These are phyloP conservation scores for Montipora foliosa DNA, from an alignment of 64 coral and sea anemone genomes.

Conservation along the genomic window DNA sequence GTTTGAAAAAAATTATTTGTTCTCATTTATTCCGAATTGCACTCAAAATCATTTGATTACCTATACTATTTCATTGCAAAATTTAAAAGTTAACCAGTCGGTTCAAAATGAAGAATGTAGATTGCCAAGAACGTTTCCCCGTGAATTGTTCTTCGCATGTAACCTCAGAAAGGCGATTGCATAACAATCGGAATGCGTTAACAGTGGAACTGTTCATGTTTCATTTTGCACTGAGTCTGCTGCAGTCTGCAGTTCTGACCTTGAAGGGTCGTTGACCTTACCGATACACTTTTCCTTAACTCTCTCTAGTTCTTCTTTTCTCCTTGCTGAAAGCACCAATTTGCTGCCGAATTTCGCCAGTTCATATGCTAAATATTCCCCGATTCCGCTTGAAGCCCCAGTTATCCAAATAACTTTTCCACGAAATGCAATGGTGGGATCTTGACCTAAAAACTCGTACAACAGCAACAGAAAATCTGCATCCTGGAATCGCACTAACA, in stretches of 20 bases:
- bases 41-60: no score
- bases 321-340: constrained; percentile 69
- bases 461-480: constrained; percentile 40
- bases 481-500: constrained; percentile 51
- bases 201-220: no score
- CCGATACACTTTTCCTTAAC: constrained; percentile 67
- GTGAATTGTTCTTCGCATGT: no score
- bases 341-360: constrained; percentile 55
- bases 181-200: no score
- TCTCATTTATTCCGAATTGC: no score
- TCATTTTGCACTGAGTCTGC: no score
- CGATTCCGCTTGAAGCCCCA: constrained; percentile 69
- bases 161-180: no score
- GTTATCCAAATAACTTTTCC: constrained; percentile 82
- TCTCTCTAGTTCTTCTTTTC: constrained; percentile 56
- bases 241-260: background rate
- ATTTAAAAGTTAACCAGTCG: no score
- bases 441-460: constrained; percentile 52
- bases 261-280: background rate
- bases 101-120: no score
- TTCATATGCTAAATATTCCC: constrained; percentile 71
- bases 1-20: no score
- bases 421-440: constrained; percentile 22
- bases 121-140: no score
- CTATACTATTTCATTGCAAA: no score